Evolutionary conservation across 2,113 vertebrate species (phyloP).

Genomic region (Tautogolabrus adspersus): DNA sequence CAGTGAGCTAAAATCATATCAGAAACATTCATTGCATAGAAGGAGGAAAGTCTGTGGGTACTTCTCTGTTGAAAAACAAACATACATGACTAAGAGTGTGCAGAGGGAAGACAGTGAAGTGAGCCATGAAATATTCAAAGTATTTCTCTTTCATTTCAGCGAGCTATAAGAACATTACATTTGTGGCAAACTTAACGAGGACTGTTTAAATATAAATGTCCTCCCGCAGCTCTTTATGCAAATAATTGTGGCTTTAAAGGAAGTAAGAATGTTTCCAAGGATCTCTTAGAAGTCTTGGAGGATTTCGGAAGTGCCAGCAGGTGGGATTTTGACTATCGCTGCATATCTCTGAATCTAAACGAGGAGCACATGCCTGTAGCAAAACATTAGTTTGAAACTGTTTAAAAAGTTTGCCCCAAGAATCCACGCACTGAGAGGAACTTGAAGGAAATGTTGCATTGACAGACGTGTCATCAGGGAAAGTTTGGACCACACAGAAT

Average conservation of each 20-base stretch:
- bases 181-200: conserved; percentile 2
- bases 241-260: conserved; percentile 36
- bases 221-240: conserved; percentile 46
- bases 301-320: conserved; percentile 57
- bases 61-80: conserved; percentile 2
- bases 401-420: conserved; percentile 10
- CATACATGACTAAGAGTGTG: neutral
- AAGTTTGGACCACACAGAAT: conserved; percentile 75
- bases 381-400: conserved; percentile 14
- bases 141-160: conserved; percentile 13
- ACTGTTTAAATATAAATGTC: conserved; percentile 35
- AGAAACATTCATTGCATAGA: conserved; percentile 21
- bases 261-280: conserved; percentile 39
- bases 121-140: conserved; percentile 1
- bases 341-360: conserved; percentile 61
- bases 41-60: conserved; percentile 1
- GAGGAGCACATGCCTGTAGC: conserved; percentile 33
- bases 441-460: conserved; percentile 39
- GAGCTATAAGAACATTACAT: neutral
- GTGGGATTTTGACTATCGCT: conserved; percentile 43
- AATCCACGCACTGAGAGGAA: conserved; percentile 26
- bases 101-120: neutral
- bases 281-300: conserved; percentile 21
- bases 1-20: conserved; percentile 28
- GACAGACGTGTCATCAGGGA: conserved; percentile 62